These are phyloP conservation scores for Poeciliopsis infans DNA, from an alignment of 2,797 vertebrate species.

Conservation along the genomic window DNA sequence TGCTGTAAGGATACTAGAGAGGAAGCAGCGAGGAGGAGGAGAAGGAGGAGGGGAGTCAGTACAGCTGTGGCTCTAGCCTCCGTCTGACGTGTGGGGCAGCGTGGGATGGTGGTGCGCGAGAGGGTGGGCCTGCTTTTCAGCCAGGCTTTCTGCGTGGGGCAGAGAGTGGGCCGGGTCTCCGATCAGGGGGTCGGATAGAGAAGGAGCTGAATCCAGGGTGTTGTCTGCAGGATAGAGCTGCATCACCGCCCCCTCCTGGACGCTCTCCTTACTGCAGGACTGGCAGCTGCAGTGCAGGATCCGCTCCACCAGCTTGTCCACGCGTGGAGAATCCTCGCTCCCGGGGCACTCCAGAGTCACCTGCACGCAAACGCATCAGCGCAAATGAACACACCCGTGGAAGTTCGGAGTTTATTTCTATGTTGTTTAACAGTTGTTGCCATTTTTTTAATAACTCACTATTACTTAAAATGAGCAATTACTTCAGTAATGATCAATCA, in stretches of 20 bases:
- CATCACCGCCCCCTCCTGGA: conserved; percentile 89
- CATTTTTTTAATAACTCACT: background rate
- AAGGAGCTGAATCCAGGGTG: conserved; percentile 59
- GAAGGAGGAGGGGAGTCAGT: conserved; percentile 6
- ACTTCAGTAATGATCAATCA: no score
- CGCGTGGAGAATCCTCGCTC: conserved; percentile 87
- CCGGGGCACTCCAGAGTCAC: conserved; percentile 93
- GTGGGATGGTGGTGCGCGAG: conserved; percentile 72
- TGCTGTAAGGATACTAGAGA: conserved; percentile 67
- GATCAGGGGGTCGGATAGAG: conserved; percentile 65
- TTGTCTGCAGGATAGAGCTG: conserved; percentile 86
- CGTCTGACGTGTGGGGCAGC: conserved; percentile 76
- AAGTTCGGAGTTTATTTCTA: background rate
- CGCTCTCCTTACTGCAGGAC: conserved; percentile 91
- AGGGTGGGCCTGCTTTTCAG: conserved; percentile 61
- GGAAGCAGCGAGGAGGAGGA: conserved; percentile 36
- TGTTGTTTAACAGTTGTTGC: background rate
- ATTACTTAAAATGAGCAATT: background rate
- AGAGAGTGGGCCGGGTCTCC: conserved; percentile 66
- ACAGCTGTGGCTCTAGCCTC: conserved; percentile 62
- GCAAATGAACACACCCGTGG: conserved; percentile 10
- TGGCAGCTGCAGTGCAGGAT: conserved; percentile 97
- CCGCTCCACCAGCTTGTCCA: conserved; percentile 97
- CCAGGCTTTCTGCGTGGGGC: conserved; percentile 56
- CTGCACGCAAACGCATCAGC: conserved; percentile 69